Evolutionary conservation across 2,113 vertebrate species (phyloP), one percentile per base, ranked within the genome.

Genomic region (Charadrius vociferus): DNA sequence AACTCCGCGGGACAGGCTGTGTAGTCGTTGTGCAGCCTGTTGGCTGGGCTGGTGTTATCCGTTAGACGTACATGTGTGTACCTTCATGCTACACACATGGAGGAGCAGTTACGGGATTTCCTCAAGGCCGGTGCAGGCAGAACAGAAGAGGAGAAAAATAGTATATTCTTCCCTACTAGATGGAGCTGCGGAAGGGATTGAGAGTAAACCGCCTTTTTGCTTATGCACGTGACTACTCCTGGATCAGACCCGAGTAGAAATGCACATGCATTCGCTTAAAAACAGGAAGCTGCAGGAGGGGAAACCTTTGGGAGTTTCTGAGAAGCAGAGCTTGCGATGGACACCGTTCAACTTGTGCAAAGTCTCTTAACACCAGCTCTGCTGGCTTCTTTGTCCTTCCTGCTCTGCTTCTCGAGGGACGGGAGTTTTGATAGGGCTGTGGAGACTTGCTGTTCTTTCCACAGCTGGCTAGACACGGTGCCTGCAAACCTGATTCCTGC

Each of bases 261-360:
- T 52, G 71, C 91, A 72, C 11, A 6, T 17, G 52, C 55, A 10
- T 87, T 93, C 83, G 10, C 73, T 95, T 79, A 61, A 58, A 85
- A 93, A 41, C 96, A 95, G 94, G 87, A 91, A 93, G 74, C 91
- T 80, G 62, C 86, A 80, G 80, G 73, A 65, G 91, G 36, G 26
- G 49, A 74, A 62, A 24, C 39, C 70, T 59, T 29, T 41, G 93
- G 89, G 89, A 95, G 66, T 53, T 73, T 30, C 77, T 89, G 77
- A 75, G 97, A 11, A 91, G 68, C 77, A 81, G 43, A 92, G 80
- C 73, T 68, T 71, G 66, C n/a, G 83, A 65, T 96, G 95, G 94
- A 85, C 86, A 18, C 36, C 10, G 0, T 67, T 91, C 90, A 84
- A 3, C 77, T 55, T 55, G 2, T 7, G 30, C 22, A 14, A 8